Percentiles rank a stretch among this genome's conserved stretches.
Conservation (phyloP, 2,113 vertebrate genomes). For the Elgaria multicarinata region DNA sequence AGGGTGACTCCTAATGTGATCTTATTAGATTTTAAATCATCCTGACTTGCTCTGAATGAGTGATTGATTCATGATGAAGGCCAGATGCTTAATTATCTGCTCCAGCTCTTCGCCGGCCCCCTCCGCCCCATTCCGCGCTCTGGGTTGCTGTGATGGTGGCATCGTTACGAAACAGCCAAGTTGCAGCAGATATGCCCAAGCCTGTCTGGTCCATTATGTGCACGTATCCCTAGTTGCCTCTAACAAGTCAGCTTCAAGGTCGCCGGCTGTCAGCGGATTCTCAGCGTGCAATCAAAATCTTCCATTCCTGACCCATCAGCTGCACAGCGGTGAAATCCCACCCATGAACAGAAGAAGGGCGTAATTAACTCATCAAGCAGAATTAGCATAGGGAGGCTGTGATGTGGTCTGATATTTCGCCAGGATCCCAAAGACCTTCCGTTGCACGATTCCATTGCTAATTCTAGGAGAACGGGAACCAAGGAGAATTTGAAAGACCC, state of each 20-base stretch:
- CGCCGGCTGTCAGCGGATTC: constrained; percentile 3
- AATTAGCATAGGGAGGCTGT: not conserved
- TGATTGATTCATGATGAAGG: constrained; percentile 27
- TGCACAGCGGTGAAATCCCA: not conserved
- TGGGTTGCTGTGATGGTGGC: constrained; percentile 15
- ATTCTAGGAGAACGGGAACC: rapidly evolving
- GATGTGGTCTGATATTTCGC: rapidly evolving
- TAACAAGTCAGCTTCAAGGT: constrained; percentile 17
- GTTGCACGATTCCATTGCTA: rapidly evolving
- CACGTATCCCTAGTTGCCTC: not conserved
- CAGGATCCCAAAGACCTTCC: not conserved
- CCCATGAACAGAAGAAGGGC: constrained; percentile 8
- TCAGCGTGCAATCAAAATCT: not conserved
- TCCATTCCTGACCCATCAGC: constrained; percentile 33
- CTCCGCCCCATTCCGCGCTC: not conserved
- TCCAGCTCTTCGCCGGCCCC: not conserved
- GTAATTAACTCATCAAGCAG: constrained; percentile 60
- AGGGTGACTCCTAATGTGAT: not conserved
- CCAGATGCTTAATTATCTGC: constrained; percentile 60
- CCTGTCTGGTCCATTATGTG: not conserved
- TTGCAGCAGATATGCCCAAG: not conserved
- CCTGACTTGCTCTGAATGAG: constrained; percentile 22
- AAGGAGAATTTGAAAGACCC: not conserved
- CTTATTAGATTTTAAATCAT: not conserved
- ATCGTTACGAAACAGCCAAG: constrained; percentile 3